A percentile compares a stretch with the other conserved stretches of the same genome.
Conservation (phyloP, 2,888 invertebrate species). For the Petrophora chlorosata region DNA sequence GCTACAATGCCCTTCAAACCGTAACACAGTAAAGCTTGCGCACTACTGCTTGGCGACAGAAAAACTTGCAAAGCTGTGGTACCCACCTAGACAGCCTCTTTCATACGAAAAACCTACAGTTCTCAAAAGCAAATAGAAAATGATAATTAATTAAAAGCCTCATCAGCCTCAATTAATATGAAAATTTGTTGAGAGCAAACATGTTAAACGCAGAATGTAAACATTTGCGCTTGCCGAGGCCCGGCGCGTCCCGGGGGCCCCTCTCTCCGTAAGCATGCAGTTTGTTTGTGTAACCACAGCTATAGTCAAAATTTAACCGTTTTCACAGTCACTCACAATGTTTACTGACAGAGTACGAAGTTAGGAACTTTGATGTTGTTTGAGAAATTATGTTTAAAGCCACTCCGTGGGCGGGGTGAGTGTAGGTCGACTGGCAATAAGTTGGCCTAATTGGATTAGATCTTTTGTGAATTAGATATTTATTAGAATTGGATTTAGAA, state of each 20-base stretch:
- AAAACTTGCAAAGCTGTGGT: too few relatives aligned
- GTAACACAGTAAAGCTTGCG: too few relatives aligned
- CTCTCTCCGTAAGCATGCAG: constrained; percentile 40
- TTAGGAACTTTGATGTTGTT: constrained; percentile 29
- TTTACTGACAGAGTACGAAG: constrained; percentile 28
- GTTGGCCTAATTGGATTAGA: constrained; percentile 26
- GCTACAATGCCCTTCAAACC: too few relatives aligned
- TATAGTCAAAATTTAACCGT: constrained; percentile 27
- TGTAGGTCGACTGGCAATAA: constrained; percentile 5
- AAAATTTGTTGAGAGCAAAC: constrained; percentile 37
- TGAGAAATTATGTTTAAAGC: constrained; percentile 20
- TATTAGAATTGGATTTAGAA: too few relatives aligned
- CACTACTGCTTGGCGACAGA: too few relatives aligned
- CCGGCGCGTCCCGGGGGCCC: constrained; percentile 39
- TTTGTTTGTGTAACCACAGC: constrained; percentile 40
- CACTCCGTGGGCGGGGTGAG: neutral
- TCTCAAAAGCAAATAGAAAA: constrained; percentile 20
- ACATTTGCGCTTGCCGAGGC: constrained; percentile 46
- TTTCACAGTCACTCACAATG: constrained; percentile 28
- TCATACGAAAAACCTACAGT: too few relatives aligned
- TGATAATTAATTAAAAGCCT: constrained; percentile 24
- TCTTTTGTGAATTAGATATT: too few relatives aligned
- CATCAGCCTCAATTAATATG: constrained; percentile 25
- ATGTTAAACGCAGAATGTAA: constrained; percentile 46
- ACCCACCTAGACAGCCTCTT: too few relatives aligned